Percentiles rank a stretch among this genome's conserved stretches.
These are phyloP conservation scores for Tenthredo distinguenda DNA, from an alignment of 2,888 invertebrate species.

Conservation along the genomic window DNA sequence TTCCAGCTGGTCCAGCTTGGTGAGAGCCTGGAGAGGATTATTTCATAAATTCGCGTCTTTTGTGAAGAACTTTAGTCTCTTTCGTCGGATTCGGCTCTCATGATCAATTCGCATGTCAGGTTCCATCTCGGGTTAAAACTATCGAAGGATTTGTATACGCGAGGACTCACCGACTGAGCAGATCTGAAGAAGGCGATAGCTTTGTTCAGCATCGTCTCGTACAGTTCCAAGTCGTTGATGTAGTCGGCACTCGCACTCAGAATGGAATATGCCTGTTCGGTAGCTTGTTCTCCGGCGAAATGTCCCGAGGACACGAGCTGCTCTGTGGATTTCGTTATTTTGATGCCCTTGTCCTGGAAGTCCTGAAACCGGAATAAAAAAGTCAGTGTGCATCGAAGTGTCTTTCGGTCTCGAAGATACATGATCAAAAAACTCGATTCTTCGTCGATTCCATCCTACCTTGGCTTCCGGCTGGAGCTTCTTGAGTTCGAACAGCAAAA, in stretches of 20 bases:
- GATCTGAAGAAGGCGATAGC: slow-evolving; percentile 87
- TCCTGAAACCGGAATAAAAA: slow-evolving; percentile 75
- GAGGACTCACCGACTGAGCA: slow-evolving; percentile 82
- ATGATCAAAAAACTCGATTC: background rate
- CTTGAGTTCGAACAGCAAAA: slow-evolving; percentile 84
- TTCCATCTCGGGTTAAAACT: background rate
- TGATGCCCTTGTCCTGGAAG: slow-evolving; percentile 87
- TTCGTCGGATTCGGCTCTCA: background rate
- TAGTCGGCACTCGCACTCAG: slow-evolving; percentile 86
- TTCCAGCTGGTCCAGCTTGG: slow-evolving; percentile 87
- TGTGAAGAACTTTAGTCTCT: background rate
- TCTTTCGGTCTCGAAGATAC: background rate
- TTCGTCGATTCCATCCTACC: slow-evolving; percentile 71
- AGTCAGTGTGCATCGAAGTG: background rate
- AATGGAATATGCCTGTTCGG: slow-evolving; percentile 84
- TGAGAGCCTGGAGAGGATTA: slow-evolving; percentile 80
- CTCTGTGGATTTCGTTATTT: slow-evolving; percentile 89
- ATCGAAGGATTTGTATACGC: background rate
- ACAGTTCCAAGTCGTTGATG: slow-evolving; percentile 85
- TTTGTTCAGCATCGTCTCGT: slow-evolving; percentile 84
- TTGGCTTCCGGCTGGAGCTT: slow-evolving; percentile 86
- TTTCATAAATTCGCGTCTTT: background rate
- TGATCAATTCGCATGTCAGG: background rate
- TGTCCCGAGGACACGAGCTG: slow-evolving; percentile 86
- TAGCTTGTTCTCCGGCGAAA: slow-evolving; percentile 85